Conservation (phyloP, 2,888 invertebrate species). For the Phyllotreta striolata region DNA sequence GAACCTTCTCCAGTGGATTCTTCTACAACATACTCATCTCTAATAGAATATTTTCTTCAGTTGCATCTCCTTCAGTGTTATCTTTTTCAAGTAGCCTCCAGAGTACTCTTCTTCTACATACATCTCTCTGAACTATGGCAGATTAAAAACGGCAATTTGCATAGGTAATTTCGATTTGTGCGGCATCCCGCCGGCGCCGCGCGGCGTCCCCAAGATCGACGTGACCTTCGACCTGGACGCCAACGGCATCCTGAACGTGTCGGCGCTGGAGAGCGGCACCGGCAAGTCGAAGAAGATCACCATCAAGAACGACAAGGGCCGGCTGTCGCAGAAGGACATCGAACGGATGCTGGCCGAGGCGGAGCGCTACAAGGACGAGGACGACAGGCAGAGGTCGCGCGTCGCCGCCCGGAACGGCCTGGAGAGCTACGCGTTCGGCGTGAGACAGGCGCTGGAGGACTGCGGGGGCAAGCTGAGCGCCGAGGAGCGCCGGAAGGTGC, state of each 20-base stretch:
- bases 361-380: slow-evolving; percentile 74
- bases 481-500: slow-evolving; percentile 60
- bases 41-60: no score
- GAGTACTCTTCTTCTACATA: background rate
- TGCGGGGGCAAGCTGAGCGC: slow-evolving; percentile 69
- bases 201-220: slow-evolving; percentile 65
- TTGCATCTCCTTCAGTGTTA: no score
- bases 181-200: slow-evolving; percentile 66
- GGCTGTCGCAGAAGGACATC: slow-evolving; percentile 82
- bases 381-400: slow-evolving; percentile 73
- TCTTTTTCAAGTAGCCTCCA: background rate
- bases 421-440: slow-evolving; percentile 74
- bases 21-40: no score
- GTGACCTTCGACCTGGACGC: slow-evolving; percentile 78
- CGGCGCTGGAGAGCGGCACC: slow-evolving; percentile 65
- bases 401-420: slow-evolving; percentile 77
- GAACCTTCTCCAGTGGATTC: no score
- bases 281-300: slow-evolving; percentile 78
- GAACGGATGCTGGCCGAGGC: slow-evolving; percentile 82
- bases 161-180: slow-evolving; percentile 62
- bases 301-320: slow-evolving; percentile 84
- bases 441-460: slow-evolving; percentile 75
- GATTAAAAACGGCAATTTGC: no score
- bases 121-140: background rate
- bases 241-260: slow-evolving; percentile 73